These are phyloP conservation scores for Knipowitschia caucasica DNA, from an alignment of 2,797 vertebrate genomes.

Conservation along the genomic window DNA sequence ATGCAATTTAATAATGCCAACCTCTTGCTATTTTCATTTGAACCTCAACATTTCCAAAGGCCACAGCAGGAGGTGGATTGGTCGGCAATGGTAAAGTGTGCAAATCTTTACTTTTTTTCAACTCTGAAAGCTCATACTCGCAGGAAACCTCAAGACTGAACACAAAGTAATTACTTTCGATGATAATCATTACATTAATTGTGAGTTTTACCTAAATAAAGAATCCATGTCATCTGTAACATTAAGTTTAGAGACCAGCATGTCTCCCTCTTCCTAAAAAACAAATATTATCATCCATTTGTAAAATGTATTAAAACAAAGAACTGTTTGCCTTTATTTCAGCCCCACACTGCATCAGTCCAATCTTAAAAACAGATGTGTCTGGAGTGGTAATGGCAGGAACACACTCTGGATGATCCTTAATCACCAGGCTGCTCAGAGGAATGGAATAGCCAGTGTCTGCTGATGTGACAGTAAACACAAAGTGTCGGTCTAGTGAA, in stretches of 20 bases:
- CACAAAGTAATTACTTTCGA: background rate
- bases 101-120: slow-evolving; percentile 33
- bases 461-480: slow-evolving; percentile 59
- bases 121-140: slow-evolving; percentile 40
- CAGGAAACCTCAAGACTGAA: slow-evolving; percentile 68
- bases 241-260: slow-evolving; percentile 57
- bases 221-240: slow-evolving; percentile 40
- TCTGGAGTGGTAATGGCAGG: slow-evolving; percentile 52
- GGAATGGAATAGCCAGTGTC: slow-evolving; percentile 35
- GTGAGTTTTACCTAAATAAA: slow-evolving; percentile 42
- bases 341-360: slow-evolving; percentile 59
- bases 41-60: slow-evolving; percentile 53
- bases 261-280: slow-evolving; percentile 42
- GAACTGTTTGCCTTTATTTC: slow-evolving; percentile 44
- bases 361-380: slow-evolving; percentile 63
- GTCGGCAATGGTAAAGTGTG: slow-evolving; percentile 35
- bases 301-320: background rate
- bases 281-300: background rate
- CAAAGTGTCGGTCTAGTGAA: slow-evolving; percentile 69
- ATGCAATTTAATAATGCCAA: slow-evolving; percentile 10
- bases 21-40: slow-evolving; percentile 73
- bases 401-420: slow-evolving; percentile 53
- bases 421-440: slow-evolving; percentile 49
- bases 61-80: slow-evolving; percentile 57
- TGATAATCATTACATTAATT: background rate